Percentiles rank a stretch among this genome's conserved stretches.
Evolutionary conservation across 2,797 vertebrate species (phyloP).

Genomic region (Sebastes matsubarae): DNA sequence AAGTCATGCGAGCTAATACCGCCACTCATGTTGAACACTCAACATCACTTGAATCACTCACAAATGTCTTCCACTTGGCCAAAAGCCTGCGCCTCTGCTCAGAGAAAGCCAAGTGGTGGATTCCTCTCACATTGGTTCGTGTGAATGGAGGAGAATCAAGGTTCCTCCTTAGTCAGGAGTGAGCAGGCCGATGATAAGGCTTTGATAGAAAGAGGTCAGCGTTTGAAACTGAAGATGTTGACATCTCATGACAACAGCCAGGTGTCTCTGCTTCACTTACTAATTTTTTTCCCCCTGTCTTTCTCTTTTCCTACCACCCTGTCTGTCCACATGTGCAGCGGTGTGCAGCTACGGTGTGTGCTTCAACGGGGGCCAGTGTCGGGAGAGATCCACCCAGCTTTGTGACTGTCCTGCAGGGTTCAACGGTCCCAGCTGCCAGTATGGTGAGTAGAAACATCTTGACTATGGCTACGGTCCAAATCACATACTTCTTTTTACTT

Average conservation of each 20-base stretch:
- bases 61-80: constrained; percentile 7
- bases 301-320: constrained; percentile 17
- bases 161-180: constrained; percentile 44
- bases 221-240: constrained; percentile 51
- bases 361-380: constrained; percentile 86
- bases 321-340: constrained; percentile 72
- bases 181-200: constrained; percentile 50
- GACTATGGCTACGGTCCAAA: background rate
- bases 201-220: constrained; percentile 58
- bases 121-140: constrained; percentile 51
- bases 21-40: constrained; percentile 18
- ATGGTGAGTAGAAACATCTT: constrained; percentile 79
- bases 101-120: constrained; percentile 30
- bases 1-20: constrained; percentile 11
- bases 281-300: constrained; percentile 17
- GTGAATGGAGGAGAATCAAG: constrained; percentile 50
- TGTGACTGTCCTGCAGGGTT: constrained; percentile 88
- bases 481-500: too few relatives aligned
- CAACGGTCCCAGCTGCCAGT: constrained; percentile 89
- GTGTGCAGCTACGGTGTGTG: constrained; percentile 82
- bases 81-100: constrained; percentile 16
- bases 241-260: constrained; percentile 50
- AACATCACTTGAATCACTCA: too few relatives aligned
- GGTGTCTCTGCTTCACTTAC: constrained; percentile 56
- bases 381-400: constrained; percentile 77